Percentiles rank a stretch among this genome's conserved stretches.
Conservation (phyloP, 2,113 vertebrate species). For the Carlito syrichta region DNA sequence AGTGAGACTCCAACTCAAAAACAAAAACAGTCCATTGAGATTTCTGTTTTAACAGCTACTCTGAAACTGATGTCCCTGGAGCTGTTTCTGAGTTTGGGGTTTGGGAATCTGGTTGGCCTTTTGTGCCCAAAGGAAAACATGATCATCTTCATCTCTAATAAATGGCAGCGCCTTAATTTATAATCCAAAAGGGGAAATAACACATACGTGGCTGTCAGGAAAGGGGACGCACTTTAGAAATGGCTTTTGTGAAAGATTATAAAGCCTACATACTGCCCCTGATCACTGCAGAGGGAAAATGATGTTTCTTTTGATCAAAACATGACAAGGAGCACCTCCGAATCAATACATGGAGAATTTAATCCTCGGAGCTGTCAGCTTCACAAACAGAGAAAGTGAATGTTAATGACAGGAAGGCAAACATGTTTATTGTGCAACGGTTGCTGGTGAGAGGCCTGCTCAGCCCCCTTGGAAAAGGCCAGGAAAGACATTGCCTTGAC, state of each 20-base stretch:
- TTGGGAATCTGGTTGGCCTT: neutral
- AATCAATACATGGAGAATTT: conserved; percentile 69
- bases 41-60: neutral
- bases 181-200: neutral
- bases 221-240: conserved; percentile 2
- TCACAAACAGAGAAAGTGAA: conserved; percentile 73
- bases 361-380: conserved; percentile 76
- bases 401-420: conserved; percentile 77
- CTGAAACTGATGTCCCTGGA: neutral
- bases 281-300: conserved; percentile 54
- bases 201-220: neutral
- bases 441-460: conserved; percentile 67
- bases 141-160: neutral
- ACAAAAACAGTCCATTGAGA: neutral
- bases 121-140: neutral
- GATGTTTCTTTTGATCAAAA: conserved; percentile 74
- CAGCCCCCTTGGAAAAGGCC: conserved; percentile 53
- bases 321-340: conserved; percentile 61
- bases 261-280: neutral
- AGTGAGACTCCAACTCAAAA: no score
- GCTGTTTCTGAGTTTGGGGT: neutral
- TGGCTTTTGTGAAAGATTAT: conserved; percentile 56
- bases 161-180: neutral
- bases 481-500: conserved; percentile 63
- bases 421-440: conserved; percentile 75